Evolutionary conservation across 1,140 invertebrate species (phyloP).

Genomic region (Chrysomallon squamiferum): DNA sequence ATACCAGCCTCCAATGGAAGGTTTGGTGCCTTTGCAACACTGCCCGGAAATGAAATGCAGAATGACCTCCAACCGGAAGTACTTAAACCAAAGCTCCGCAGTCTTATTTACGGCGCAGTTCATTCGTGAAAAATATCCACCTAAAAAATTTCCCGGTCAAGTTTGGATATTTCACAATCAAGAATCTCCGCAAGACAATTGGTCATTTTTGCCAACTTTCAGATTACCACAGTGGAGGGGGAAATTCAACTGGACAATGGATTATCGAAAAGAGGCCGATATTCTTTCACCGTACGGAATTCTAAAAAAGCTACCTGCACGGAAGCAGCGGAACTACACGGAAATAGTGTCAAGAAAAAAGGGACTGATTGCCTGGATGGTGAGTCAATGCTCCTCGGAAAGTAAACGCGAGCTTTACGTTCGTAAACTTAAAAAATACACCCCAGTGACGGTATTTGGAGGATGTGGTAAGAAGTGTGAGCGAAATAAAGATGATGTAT

Average conservation of each 20-base stretch:
- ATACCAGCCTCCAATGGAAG: neutral
- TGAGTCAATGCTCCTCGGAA: neutral
- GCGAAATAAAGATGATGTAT: neutral
- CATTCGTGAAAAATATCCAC: neutral
- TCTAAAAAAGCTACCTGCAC: neutral
- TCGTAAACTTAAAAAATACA: neutral
- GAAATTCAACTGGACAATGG: conserved; percentile 17
- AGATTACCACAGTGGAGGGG: neutral
- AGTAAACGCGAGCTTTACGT: neutral
- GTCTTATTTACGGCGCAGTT: neutral
- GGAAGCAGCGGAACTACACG: neutral
- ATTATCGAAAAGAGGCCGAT: conserved; percentile 8
- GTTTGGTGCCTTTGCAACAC: neutral
- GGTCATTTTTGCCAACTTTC: neutral
- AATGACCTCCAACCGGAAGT: neutral
- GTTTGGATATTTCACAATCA: conserved; percentile 3
- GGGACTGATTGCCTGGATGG: conserved; percentile 6
- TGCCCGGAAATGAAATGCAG: neutral
- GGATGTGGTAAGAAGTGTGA: neutral
- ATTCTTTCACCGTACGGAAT: conserved; percentile 2
- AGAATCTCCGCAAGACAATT: neutral
- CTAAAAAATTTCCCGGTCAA: neutral
- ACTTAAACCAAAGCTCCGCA: neutral
- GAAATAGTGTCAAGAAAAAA: conserved; percentile 9
- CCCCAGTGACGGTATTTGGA: neutral